Base-by-base conservation (phyloP, 2,113 vertebrate genomes). In the Vulpes lagopus region DNA sequence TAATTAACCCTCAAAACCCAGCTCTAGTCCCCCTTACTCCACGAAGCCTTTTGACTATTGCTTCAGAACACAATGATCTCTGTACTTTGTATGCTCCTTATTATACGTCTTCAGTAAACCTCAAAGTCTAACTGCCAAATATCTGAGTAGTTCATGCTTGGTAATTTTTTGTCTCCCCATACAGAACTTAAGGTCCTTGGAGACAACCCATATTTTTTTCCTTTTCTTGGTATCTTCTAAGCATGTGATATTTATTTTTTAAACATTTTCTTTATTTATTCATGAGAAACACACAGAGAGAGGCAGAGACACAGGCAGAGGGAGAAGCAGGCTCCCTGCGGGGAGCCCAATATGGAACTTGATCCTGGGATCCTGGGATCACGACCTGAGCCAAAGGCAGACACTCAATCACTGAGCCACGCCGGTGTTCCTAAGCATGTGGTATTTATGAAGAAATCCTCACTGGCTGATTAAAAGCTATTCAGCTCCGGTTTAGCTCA, bases 101-200 rank as follows among this genome's bases (percentile, higher is more conserved):
- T 73, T 73, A 14, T 43, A n/a, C 11, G 62, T 83, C 38, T 11
- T 78, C 32, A 43, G 20, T 76, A 69, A 5, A 82, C 15, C 4
- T 32, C 89, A 57, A 55, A 32, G 20, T 92, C 15, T 85, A 15
- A 35, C n/a, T 80, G 19, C 16, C 71, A 80, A 84, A 62, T 53
- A 43, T 38, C 30, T 92, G 51, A 88, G 55, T 90, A 85, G 43
- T 87, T 92, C 20, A 65, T 74, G 15, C 51, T 22, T 81, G 20
- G 16, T 43, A 65, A 79, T 38, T 64, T 81, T 81, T 91, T 83
- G 2, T 32, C 55, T 93, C 4, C 27, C 80, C 15, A 55, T 53
- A 80, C 23, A 86, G 5, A 96, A 81, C 69, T 62, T 86, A 89
- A 96, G 20, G 49, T 92, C 76, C 49, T 97, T 71, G 27, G 38